Percentiles rank a stretch among this genome's conserved stretches.
These are phyloP conservation scores for Hippocampus zosterae DNA, from an alignment of 2,113 vertebrate species.

Conservation along the genomic window DNA sequence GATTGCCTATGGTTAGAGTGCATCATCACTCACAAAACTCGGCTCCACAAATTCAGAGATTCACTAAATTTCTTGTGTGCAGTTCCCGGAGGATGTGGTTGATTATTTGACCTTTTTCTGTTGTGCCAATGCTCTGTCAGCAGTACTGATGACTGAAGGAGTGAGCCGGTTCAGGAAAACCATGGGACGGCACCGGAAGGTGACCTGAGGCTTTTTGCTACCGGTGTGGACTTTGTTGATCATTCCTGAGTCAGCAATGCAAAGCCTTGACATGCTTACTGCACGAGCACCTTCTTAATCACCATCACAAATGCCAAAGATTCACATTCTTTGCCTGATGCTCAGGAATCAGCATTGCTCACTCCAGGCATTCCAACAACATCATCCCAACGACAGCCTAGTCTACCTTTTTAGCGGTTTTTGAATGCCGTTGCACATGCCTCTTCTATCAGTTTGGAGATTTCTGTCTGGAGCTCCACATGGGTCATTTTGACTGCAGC, in stretches of 20 bases:
- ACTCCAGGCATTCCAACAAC: background rate
- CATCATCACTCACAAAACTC: too few relatives aligned
- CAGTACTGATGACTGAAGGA: constrained; percentile 2
- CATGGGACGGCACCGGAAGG: background rate
- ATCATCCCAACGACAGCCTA: background rate
- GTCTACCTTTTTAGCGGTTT: too few relatives aligned
- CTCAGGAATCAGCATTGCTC: constrained; percentile 15
- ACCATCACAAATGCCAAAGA: constrained; percentile 21
- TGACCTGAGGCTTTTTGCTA: constrained; percentile 11
- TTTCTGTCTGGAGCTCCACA: too few relatives aligned
- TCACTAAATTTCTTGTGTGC: too few relatives aligned
- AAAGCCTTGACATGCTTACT: background rate
- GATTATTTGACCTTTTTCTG: too few relatives aligned
- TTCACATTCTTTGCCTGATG: background rate
- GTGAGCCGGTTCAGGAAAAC: background rate
- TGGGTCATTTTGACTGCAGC: too few relatives aligned
- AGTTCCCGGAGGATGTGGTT: too few relatives aligned
- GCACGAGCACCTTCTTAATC: constrained; percentile 44
- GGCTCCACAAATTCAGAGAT: too few relatives aligned
- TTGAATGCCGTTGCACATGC: too few relatives aligned
- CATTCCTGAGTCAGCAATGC: constrained; percentile 51
- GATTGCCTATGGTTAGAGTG: too few relatives aligned
- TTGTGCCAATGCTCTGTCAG: background rate
- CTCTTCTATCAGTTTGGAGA: too few relatives aligned
- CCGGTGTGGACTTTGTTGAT: background rate